Evolutionary conservation across 2,113 vertebrate species (phyloP).

Genomic region (Charina bottae): DNA sequence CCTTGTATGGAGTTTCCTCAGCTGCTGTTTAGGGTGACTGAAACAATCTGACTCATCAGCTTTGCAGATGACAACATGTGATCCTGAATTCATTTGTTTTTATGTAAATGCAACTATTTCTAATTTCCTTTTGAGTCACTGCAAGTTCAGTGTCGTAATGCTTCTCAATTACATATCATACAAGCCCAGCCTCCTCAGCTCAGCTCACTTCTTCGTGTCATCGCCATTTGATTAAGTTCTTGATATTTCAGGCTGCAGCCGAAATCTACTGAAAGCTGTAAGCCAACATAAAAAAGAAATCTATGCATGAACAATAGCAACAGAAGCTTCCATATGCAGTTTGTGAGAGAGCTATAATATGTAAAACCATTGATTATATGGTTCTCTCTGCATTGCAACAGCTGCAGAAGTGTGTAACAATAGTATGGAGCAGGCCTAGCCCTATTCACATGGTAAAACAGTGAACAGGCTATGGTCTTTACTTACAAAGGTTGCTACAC

Average conservation of each 20-base stretch:
- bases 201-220: background rate
- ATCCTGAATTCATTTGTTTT: background rate
- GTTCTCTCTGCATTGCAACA: background rate
- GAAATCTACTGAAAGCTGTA: background rate
- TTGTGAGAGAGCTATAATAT: background rate
- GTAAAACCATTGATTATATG: background rate
- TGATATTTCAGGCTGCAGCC: background rate
- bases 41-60: background rate
- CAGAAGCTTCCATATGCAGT: background rate
- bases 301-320: background rate
- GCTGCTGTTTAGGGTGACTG: background rate
- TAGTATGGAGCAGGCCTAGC: background rate
- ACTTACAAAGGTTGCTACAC: background rate
- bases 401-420: background rate
- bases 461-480: background rate
- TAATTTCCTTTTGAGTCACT: background rate
- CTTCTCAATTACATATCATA: background rate
- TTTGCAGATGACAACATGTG: background rate
- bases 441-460: background rate
- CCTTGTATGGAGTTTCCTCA: background rate
- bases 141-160: background rate
- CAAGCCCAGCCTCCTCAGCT: background rate
- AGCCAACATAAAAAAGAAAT: background rate
- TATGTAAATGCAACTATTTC: background rate
- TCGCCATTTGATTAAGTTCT: background rate